Percentiles rank a stretch among this genome's conserved stretches.
These are phyloP conservation scores for Pristionchus mayeri DNA, from an alignment of 2,888 invertebrate species.

Conservation along the genomic window DNA sequence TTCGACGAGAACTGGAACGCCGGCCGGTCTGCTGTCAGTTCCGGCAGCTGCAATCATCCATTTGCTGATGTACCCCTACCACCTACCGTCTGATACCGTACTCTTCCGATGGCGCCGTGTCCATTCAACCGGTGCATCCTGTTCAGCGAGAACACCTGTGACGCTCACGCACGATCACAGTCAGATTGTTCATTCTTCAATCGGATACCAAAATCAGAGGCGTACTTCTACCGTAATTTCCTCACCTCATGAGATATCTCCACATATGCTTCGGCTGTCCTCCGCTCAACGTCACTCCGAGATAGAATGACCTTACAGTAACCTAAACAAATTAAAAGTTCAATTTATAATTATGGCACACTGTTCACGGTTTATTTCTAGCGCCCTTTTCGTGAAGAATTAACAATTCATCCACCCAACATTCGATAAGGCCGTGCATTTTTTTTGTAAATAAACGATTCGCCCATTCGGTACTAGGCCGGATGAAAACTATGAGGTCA, in stretches of 20 bases:
- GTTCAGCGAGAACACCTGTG: conserved; percentile 66
- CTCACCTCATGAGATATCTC: conserved; percentile 93
- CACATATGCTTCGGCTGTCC: conserved; percentile 81
- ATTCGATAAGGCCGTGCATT: no score
- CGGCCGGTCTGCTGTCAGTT: conserved; percentile 61
- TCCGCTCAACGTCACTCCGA: conserved; percentile 83
- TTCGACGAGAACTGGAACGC: conserved; percentile 70
- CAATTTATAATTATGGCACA: no score
- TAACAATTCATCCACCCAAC: no score
- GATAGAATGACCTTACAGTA: conserved; percentile 94
- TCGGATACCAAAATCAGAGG: neutral
- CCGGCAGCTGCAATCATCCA: conserved; percentile 59
- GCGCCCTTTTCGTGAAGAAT: no score
- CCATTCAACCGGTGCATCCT: conserved; percentile 68
- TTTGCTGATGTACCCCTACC: neutral
- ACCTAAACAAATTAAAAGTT: no score
- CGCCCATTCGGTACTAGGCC: conserved; percentile 76
- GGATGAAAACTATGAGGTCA: no score
- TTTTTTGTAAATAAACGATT: no score
- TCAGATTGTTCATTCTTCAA: no score
- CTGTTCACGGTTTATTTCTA: no score
- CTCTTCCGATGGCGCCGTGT: conserved; percentile 64
- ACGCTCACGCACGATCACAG: conserved; percentile 61
- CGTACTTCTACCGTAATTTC: no score
- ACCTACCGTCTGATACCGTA: neutral